Conservation (phyloP, 2,113 vertebrate species). For the Phaethornis superciliosus region DNA sequence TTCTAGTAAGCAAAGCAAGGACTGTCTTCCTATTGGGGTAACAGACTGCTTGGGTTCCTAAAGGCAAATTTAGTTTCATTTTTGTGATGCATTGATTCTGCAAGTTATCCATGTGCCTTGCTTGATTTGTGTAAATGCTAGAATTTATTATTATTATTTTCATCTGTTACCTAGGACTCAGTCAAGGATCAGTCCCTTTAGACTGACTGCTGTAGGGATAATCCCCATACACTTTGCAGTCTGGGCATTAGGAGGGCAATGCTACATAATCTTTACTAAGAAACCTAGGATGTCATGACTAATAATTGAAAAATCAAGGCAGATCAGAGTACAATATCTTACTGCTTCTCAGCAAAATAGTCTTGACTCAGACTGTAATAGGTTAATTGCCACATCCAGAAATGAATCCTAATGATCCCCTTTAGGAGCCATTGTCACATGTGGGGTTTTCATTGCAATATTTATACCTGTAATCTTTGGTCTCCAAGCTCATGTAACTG, state of each 20-base stretch:
- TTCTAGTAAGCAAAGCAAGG: not conserved
- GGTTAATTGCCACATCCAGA: slow-evolving; percentile 49
- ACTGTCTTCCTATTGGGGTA: not conserved
- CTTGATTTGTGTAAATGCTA: not conserved
- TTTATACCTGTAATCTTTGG: slow-evolving; percentile 35
- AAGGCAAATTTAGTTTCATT: not conserved
- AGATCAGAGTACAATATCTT: not conserved
- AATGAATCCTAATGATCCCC: slow-evolving; percentile 39
- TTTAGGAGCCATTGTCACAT: slow-evolving; percentile 29
- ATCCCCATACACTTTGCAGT: not conserved
- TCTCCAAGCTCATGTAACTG: slow-evolving; percentile 45
- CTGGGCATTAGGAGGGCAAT: not conserved
- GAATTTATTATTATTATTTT: not conserved
- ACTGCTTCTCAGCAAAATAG: not conserved
- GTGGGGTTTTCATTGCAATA: not conserved
- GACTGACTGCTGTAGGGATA: not conserved
- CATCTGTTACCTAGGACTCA: not conserved
- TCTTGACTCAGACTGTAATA: slow-evolving; percentile 3
- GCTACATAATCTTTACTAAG: not conserved
- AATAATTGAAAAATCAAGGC: not conserved
- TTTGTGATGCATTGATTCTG: not conserved
- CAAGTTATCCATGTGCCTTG: not conserved
- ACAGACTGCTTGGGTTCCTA: not conserved
- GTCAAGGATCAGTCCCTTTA: not conserved
- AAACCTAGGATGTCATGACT: not conserved